Evolutionary conservation across 37 sponge, comb jelly and placozoan species (phyloP).

Genomic region (Crambe crambe): DNA sequence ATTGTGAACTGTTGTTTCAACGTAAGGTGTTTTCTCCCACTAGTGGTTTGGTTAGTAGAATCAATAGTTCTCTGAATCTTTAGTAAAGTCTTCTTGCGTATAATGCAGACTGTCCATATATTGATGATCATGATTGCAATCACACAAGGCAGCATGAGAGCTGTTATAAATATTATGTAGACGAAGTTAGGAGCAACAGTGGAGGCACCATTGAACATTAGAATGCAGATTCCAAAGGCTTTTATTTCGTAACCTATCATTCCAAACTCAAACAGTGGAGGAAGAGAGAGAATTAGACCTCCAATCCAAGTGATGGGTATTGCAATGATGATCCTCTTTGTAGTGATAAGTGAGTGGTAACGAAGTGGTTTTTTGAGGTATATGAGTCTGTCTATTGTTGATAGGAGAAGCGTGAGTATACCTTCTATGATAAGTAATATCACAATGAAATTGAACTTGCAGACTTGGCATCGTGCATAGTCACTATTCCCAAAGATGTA

Average conservation of each 20-base stretch:
- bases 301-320: constrained; percentile 15
- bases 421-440: constrained; percentile 4
- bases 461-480: constrained; percentile 28
- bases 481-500: constrained; percentile 42
- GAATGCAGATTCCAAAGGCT: no score
- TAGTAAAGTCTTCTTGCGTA: no score
- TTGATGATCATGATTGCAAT: no score
- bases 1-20: no score
- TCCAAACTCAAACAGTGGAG: constrained; percentile 61
- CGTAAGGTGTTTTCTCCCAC: no score
- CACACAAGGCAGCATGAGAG: no score
- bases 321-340: background rate
- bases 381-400: constrained; percentile 51
- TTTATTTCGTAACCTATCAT: constrained; percentile 45
- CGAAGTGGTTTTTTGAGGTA: constrained; percentile 33
- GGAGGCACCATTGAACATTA: no score
- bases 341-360: constrained; percentile 26
- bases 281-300: constrained; percentile 5
- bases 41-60: no score
- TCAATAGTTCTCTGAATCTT: no score
- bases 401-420: constrained; percentile 29
- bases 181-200: no score
- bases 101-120: no score
- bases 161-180: no score
- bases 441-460: constrained; percentile 12